Conservation (phyloP, 2,888 invertebrate species). For the Polymixis flavicincta region DNA sequence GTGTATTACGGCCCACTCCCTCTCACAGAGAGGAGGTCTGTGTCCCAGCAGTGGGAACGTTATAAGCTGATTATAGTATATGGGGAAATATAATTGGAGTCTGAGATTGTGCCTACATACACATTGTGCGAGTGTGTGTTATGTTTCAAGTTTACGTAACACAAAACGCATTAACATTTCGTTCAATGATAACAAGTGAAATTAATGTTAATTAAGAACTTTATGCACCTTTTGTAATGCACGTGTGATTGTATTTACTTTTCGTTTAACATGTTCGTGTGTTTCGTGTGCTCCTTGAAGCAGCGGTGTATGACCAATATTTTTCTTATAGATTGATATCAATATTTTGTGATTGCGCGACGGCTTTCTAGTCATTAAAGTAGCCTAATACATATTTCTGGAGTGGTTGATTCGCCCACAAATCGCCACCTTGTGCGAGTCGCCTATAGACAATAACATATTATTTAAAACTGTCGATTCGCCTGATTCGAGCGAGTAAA, state of each 20-base stretch:
- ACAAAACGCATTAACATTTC: slow-evolving; percentile 52
- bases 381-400: too few relatives aligned
- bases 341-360: not conserved
- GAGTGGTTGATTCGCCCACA: too few relatives aligned
- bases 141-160: slow-evolving; percentile 28
- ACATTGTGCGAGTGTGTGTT: not conserved
- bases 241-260: slow-evolving; percentile 35
- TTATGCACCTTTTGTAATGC: slow-evolving; percentile 56
- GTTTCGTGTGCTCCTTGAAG: not conserved
- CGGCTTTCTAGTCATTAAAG: too few relatives aligned
- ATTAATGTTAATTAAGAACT: slow-evolving; percentile 68
- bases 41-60: too few relatives aligned
- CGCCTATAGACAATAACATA: too few relatives aligned
- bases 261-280: slow-evolving; percentile 12
- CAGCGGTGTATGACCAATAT: slow-evolving; percentile 3
- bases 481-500: too few relatives aligned
- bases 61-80: not conserved
- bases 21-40: too few relatives aligned
- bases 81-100: slow-evolving; percentile 1
- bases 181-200: slow-evolving; percentile 66
- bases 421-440: too few relatives aligned
- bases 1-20: too few relatives aligned
- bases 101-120: not conserved
- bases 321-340: not conserved
- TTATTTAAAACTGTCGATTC: too few relatives aligned